These are phyloP conservation scores for Cossypha heuglini DNA, from an alignment of 2,797 vertebrate genomes.

Conservation along the genomic window DNA sequence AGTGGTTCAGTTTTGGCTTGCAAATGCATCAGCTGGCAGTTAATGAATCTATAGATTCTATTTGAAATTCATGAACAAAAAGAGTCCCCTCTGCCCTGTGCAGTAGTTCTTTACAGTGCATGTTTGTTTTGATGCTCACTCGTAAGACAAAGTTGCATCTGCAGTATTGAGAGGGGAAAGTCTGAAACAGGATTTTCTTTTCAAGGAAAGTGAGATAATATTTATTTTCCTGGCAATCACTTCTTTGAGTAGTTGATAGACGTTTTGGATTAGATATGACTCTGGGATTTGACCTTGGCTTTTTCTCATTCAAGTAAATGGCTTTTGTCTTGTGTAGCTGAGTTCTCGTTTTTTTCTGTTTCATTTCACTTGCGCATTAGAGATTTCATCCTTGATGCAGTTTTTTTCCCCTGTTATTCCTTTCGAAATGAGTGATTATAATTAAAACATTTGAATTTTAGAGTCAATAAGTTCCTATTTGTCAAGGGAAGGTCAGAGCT, in stretches of 20 bases:
- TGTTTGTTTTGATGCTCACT: not conserved
- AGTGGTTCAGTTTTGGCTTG: not conserved
- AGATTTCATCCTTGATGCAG: not conserved
- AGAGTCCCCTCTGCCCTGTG: not conserved
- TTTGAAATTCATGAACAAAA: not conserved
- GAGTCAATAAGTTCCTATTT: not conserved
- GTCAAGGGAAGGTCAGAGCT: not conserved
- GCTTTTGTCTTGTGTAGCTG: not conserved
- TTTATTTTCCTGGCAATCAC: not conserved
- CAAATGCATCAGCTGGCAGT: not conserved
- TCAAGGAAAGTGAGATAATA: not conserved
- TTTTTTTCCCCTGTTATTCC: not conserved
- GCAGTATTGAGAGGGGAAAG: not conserved
- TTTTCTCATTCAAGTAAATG: not conserved
- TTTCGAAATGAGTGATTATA: not conserved
- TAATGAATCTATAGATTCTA: not conserved
- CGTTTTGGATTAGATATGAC: not conserved
- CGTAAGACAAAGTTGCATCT: not conserved
- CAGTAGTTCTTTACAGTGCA: not conserved
- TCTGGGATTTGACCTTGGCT: not conserved
- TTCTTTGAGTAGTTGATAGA: not conserved
- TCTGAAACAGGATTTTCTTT: not conserved
- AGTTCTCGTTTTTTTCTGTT: not conserved
- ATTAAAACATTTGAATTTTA: not conserved
- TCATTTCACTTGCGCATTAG: not conserved